Evolutionary conservation across 1,140 invertebrate species (phyloP), one percentile per base, ranked within the genome.

Genomic region (Drosophila pandora): DNA sequence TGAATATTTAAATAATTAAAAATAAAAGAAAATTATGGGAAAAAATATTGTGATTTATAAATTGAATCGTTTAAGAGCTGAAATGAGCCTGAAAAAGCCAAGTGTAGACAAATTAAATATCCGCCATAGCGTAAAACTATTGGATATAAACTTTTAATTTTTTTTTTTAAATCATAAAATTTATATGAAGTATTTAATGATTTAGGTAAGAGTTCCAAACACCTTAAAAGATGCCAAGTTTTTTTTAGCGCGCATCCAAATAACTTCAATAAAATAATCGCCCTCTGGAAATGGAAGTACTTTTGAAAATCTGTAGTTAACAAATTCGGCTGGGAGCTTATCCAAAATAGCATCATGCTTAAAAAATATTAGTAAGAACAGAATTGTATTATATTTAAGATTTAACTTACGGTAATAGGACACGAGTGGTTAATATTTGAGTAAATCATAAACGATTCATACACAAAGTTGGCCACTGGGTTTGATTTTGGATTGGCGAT

Each of bases 351-450:
- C 13, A 43, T 43, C 41, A 43, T 17, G 13, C 41, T 43, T 13
- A 43, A 43, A 43, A 21, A 17, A 43, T 17, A 43, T 21, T 21
- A 10, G 10, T 37, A 21, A 43, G 2, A 17, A 10, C 6, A 17
- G 1, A 17, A 43, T 43, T 21, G 2, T 2, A n/a, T 37, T 2
- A 1, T n/a, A 37, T 4, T 12, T n/a, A 25, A 2, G 17, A 12
- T 25, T 10, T 7, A 25, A 39, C 23, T 13, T 41, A 54, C 49
- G 9, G 10, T 28, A 3, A 10, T 21, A 1, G 59, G 59, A 8
- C 49, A 61, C 5, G 49, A 43, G 37, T 61, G 59, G 21, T 61
- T 61, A 25, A 61, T 30, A 13, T 61, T 61, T 4, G 59, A 54
- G 7, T 30, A 53, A 5, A 10, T 13, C 2, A 5, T 1, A 8